These are phyloP conservation scores for Lepidocyrtinus sp. DNA, from an alignment of 2,888 invertebrate species.

Conservation along the genomic window DNA sequence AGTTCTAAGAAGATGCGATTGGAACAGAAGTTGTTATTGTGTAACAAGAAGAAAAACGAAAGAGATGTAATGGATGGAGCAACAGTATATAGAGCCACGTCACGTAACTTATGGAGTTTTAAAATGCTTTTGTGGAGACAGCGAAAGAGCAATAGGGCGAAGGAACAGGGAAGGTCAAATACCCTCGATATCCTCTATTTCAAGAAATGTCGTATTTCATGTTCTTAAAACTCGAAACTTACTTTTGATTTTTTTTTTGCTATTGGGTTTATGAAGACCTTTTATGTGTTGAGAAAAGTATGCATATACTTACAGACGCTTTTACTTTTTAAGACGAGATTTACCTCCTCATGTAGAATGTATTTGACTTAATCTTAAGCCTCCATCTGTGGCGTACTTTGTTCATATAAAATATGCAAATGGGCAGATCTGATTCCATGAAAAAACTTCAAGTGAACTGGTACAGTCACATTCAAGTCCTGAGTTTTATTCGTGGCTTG, in stretches of 20 bases:
- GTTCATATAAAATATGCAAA: conserved; percentile 8
- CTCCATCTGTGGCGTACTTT: neutral
- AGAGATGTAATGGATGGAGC: conserved; percentile 21
- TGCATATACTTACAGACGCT: neutral
- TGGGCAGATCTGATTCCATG: neutral
- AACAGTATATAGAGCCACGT: conserved; percentile 11
- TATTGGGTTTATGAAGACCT: too few relatives aligned
- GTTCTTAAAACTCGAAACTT: too few relatives aligned
- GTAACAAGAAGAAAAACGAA: conserved; percentile 22
- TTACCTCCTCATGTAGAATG: conserved; percentile 6
- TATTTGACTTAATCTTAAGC: neutral
- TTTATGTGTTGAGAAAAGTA: too few relatives aligned
- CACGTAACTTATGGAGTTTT: neutral
- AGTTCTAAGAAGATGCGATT: conserved; percentile 30
- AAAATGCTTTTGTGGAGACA: neutral
- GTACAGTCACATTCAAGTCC: conserved; percentile 48
- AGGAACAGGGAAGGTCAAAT: conserved; percentile 65
- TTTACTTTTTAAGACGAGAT: neutral
- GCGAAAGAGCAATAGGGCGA: conserved; percentile 23
- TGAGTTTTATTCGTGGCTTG: conserved; percentile 56
- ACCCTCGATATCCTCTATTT: conserved; percentile 47
- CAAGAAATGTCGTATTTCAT: conserved; percentile 38
- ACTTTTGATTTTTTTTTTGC: too few relatives aligned
- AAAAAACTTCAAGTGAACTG: conserved; percentile 35
- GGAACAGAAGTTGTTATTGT: conserved; percentile 44